Base-by-base conservation (phyloP, 92 coral and sea anemone genomes). In the Hydrozoanthus gracilis region DNA sequence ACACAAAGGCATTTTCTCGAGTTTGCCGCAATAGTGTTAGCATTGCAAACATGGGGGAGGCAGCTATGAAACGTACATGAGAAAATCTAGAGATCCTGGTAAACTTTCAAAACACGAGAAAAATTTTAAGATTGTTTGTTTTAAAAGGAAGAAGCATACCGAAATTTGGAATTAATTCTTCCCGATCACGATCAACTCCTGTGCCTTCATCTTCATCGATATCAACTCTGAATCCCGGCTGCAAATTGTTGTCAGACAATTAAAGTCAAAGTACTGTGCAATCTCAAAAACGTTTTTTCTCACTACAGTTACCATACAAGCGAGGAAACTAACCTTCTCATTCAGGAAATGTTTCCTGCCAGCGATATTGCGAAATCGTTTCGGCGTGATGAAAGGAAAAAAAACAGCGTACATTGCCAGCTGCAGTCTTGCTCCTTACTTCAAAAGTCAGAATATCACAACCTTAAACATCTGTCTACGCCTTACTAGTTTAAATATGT, bases 281-380 rank as follows among this genome's bases (percentile, higher is more conserved):
- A 44, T 82, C 62, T 82, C 20, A 69, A 69, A 69, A 69, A 69
- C 74, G 74, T 69, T 39, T 69, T 69, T 69, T 69, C 49, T 69
- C 74, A 69, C 74, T 69, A 69, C 74, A 69, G 48, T 69, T 69
- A 69, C 74, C 74, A 69, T 48, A 8, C 74, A 69, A 69, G 74
- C 44, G 74, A 69, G 48, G 74, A 69, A 69, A 69, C 44, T 49
- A 69, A 69, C 74, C 74, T 69, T 69, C 74, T 69, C 3, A 27
- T 69, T 51, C 46, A 71, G 17, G 76, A 71, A 50, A 71, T 71
- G 76, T 71, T 71, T 71, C 61, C 71, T 79, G 67, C 47, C 72
- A 56, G 52, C 84, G 69, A 56, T 73, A 79, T 79, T 79, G 84
- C 84, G 27, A 79, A 79, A 79, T 58, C 15, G 71, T 79, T 79